These are phyloP conservation scores for Danionella dracula DNA, from an alignment of 2,797 vertebrate species.

Conservation along the genomic window DNA sequence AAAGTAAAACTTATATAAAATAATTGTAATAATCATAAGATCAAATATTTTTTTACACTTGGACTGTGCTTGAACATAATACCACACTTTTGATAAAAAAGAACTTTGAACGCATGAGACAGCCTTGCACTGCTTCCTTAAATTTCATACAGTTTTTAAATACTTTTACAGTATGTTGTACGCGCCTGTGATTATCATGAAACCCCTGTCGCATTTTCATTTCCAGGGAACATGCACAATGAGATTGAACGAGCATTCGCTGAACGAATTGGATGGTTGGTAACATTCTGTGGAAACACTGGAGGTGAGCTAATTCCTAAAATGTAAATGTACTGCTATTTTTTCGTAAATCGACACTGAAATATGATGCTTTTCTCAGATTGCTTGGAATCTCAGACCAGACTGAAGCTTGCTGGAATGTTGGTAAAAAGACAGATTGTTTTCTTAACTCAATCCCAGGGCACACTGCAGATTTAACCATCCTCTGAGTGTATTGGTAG, in stretches of 20 bases:
- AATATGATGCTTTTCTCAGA: slow-evolving; percentile 57
- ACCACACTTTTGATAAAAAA: too few relatives aligned
- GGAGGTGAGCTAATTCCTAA: slow-evolving; percentile 62
- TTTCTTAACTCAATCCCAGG: background rate
- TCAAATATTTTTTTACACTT: too few relatives aligned
- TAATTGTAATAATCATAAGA: too few relatives aligned
- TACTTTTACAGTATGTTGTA: too few relatives aligned
- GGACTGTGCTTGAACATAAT: too few relatives aligned
- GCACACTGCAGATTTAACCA: too few relatives aligned
- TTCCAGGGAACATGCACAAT: slow-evolving; percentile 75
- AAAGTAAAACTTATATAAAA: too few relatives aligned
- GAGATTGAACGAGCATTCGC: slow-evolving; percentile 75
- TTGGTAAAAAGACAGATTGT: slow-evolving; percentile 66
- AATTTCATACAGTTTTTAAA: too few relatives aligned
- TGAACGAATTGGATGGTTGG: slow-evolving; percentile 76
- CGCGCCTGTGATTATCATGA: too few relatives aligned
- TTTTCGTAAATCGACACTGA: background rate
- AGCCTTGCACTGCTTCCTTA: too few relatives aligned
- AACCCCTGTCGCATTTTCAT: too few relatives aligned
- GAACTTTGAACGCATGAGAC: too few relatives aligned
- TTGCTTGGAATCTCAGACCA: slow-evolving; percentile 75
- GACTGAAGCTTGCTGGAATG: slow-evolving; percentile 80
- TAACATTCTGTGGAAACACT: slow-evolving; percentile 75
- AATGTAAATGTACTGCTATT: background rate
- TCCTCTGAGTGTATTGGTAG: background rate